Evolutionary conservation across 2,797 vertebrate genomes (phyloP).

Genomic region (Protonibea diacanthus): DNA sequence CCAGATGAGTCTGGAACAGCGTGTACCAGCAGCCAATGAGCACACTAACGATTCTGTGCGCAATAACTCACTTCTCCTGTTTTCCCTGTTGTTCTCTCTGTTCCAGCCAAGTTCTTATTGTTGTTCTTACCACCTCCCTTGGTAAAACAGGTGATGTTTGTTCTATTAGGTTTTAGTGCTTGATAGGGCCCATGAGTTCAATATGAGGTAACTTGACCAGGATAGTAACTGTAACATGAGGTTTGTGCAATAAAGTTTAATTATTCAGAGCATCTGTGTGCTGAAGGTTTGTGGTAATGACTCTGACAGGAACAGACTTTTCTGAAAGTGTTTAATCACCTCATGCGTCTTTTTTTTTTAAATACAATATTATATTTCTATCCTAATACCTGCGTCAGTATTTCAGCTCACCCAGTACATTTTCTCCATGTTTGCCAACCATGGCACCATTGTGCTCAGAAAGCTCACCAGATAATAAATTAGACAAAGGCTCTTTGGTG

Average conservation of each 20-base stretch:
- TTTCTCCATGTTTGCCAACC: background rate
- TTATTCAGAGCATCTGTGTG: conserved; percentile 1
- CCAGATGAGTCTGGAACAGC: conserved; percentile 62
- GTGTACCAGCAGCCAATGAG: conserved; percentile 50
- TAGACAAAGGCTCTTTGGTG: conserved; percentile 7
- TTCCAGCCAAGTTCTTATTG: conserved; percentile 17
- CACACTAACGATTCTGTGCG: conserved; percentile 25
- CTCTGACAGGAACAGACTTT: background rate
- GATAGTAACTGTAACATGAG: background rate
- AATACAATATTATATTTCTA: background rate
- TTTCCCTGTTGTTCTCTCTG: conserved; percentile 32
- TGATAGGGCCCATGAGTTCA: background rate
- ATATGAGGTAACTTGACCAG: background rate
- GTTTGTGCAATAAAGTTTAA: conserved; percentile 17
- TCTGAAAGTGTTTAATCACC: background rate
- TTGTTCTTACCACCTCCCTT: conserved; percentile 27
- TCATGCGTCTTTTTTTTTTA: too few species aligned
- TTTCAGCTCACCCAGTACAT: conserved; percentile 8
- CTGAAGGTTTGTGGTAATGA: conserved; percentile 14
- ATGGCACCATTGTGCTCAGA: background rate
- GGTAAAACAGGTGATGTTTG: conserved; percentile 21
- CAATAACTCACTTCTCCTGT: conserved; percentile 13
- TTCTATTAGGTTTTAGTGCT: conserved; percentile 27
- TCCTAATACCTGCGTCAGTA: background rate
- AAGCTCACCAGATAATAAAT: background rate